Evolutionary conservation across 2,888 invertebrate genomes (phyloP).

Genomic region (Eupithecia tripunctaria): DNA sequence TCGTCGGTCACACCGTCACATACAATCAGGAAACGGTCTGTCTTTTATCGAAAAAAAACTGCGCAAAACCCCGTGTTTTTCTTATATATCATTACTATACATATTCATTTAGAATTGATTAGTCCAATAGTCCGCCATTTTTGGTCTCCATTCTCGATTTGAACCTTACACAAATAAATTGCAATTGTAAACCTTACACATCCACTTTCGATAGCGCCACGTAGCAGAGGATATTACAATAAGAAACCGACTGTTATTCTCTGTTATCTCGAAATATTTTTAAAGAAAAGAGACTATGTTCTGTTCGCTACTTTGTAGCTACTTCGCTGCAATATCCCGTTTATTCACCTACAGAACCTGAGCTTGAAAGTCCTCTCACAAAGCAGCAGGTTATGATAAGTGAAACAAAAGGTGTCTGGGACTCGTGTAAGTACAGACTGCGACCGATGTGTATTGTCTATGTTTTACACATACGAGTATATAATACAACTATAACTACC

Average conservation of each 20-base stretch:
- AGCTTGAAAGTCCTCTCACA: constrained; percentile 17
- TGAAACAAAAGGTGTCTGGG: constrained; percentile 62
- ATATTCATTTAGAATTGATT: too few species aligned
- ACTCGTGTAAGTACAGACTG: constrained; percentile 49
- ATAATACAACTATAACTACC: too few species aligned
- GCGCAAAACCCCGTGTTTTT: too few species aligned
- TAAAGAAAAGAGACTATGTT: not conserved
- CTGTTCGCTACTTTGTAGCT: not conserved
- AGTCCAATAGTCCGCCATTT: not conserved
- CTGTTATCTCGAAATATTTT: not conserved
- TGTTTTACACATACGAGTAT: not conserved
- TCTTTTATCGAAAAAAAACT: too few species aligned
- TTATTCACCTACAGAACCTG: constrained; percentile 14
- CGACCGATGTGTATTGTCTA: constrained; percentile 54
- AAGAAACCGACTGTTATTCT: not conserved
- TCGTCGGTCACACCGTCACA: not conserved
- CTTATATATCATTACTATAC: too few species aligned
- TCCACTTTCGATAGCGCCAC: not conserved
- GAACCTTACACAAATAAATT: not conserved
- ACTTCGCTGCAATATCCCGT: constrained; percentile 8
- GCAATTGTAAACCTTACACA: not conserved
- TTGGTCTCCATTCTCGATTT: not conserved
- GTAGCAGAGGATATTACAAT: not conserved
- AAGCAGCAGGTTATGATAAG: constrained; percentile 37
- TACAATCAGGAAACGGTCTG: not conserved